A percentile compares a stretch with the other conserved stretches of the same genome.
phyloP scores from a whole-genome alignment of 1,140 invertebrate genomes.

The Cyrtorhinus lividipennis region DNA sequence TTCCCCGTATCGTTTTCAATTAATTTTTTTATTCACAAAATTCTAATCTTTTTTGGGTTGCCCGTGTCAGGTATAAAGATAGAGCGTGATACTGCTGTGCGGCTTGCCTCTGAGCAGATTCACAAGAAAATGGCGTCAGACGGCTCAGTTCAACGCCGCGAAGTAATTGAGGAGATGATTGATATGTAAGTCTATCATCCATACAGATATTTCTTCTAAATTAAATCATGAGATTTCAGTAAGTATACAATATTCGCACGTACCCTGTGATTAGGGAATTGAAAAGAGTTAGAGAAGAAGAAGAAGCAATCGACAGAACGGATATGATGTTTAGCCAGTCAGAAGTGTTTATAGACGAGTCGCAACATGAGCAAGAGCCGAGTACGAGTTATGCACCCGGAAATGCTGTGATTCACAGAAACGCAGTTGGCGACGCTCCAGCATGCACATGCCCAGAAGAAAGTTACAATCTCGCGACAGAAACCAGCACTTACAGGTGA shows the following conservation, averaged over 20 bases:
- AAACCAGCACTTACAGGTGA: slow-evolving; percentile 5
- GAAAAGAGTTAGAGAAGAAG: not conserved
- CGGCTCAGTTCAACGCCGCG: not conserved
- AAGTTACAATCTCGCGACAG: not conserved
- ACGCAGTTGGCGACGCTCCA: not conserved
- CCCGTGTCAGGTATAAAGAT: not conserved
- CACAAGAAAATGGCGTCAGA: not conserved
- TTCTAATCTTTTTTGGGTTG: no score
- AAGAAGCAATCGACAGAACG: not conserved
- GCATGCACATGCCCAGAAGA: not conserved
- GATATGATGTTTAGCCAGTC: not conserved
- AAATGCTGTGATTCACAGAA: not conserved
- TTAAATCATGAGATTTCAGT: no score
- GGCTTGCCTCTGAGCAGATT: not conserved
- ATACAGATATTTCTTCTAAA: no score
- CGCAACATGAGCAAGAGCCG: not conserved
- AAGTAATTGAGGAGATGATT: not conserved
- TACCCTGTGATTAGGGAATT: not conserved
- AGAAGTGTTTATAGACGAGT: not conserved
- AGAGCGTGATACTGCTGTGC: not conserved
- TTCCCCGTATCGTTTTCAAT: no score
- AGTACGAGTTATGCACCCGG: not conserved
- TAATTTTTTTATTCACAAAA: no score
- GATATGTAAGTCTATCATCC: not conserved
- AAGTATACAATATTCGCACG: no score